Evolutionary conservation across 2,113 vertebrate species (phyloP), one percentile per base, ranked within the genome.

Genomic region (Gadus chalcogrammus): DNA sequence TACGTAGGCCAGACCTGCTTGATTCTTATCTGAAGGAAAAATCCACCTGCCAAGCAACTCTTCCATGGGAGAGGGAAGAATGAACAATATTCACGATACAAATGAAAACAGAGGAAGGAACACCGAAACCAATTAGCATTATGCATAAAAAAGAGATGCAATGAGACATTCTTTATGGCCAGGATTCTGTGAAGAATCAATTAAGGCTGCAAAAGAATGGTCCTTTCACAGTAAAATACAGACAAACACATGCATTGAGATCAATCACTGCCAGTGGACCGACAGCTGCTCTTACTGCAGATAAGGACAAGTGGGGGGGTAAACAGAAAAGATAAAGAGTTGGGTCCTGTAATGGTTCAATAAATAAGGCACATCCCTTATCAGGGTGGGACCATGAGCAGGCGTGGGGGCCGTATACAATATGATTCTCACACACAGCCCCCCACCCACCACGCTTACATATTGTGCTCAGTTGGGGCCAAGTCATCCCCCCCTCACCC

Each of bases 391-490:
- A 82, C 76, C 86, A 55, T 76, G 64, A 69, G 76, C 72, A 75
- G 60, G 53, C 76, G 61, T 35, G 31, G 31, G 31, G 31, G 31
- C 31, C 31, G 31, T 67, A 80, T 65, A 90, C 87, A 88, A 83
- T 85, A 75, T 64, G 55, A 72, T 76, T 64, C 65, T 72, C 69
- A 42, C 61, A 79, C 74, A 73, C 73, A 22, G 55, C 65, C 38
- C 27, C 74, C 65, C 79, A 77, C 68, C 82, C 80, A 76, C 76
- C 76, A 61, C 70, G 69, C 70, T 68, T 71, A 81, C 75, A 80
- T 71, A 88, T 87, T 90, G 90, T 90, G 79, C 77, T 82, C 70
- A 65, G 74, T 15, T 15, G 48, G 82, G 85, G 86, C 80, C 89
- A 73, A 79, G 85, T 73, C 79, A 76, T 38, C 75, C 80, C 84